phyloP scores from a whole-genome alignment of 1,140 invertebrate genomes.

The Pissodes strobi region DNA sequence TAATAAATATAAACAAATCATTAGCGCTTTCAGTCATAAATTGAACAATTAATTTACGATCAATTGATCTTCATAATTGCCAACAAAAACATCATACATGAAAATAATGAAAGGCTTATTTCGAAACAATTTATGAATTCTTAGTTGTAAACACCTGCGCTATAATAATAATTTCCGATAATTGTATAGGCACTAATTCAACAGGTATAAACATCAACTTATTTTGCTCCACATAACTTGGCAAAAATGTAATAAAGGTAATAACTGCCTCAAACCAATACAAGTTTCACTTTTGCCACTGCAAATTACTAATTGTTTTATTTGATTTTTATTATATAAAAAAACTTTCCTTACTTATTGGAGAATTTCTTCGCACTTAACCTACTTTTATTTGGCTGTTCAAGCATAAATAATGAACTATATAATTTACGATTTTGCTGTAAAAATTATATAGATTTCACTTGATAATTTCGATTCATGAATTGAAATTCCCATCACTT shows the following conservation, averaged over 20 bases:
- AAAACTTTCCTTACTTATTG: too few relatives aligned
- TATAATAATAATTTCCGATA: background rate
- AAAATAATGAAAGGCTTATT: too few relatives aligned
- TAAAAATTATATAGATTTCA: too few relatives aligned
- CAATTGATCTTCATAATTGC: too few relatives aligned
- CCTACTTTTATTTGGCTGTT: background rate
- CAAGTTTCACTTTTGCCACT: conserved; percentile 3
- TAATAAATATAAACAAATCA: too few relatives aligned
- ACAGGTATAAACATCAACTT: background rate
- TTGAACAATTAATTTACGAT: too few relatives aligned
- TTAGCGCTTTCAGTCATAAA: too few relatives aligned
- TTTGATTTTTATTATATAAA: too few relatives aligned
- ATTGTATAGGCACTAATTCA: background rate
- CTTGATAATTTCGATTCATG: background rate
- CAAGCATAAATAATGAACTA: background rate
- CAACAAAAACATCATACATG: too few relatives aligned
- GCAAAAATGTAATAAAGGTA: background rate
- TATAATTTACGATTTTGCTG: background rate
- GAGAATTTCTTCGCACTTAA: background rate
- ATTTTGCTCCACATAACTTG: background rate
- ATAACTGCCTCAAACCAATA: background rate
- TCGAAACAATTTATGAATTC: too few relatives aligned
- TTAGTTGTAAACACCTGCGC: too few relatives aligned
- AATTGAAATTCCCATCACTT: too few relatives aligned
- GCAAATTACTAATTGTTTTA: background rate